These are phyloP conservation scores for Conger conger DNA, from an alignment of 2,113 vertebrate species.

Conservation along the genomic window DNA sequence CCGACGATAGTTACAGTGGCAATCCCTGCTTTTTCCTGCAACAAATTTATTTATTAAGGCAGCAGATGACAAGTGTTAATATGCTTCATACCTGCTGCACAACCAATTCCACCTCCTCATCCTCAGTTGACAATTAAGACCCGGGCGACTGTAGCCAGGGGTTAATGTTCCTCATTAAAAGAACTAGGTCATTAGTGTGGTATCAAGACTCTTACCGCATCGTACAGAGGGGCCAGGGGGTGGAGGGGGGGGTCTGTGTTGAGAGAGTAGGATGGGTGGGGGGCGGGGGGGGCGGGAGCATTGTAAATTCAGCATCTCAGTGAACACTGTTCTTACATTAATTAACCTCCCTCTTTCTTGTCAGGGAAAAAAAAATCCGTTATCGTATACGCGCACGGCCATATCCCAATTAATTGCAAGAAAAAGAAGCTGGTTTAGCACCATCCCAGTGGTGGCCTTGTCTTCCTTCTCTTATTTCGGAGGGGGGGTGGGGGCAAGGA, in stretches of 20 bases:
- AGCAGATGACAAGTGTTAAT: conserved; percentile 89
- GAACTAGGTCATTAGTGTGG: conserved; percentile 99
- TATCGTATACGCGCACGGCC: conserved; percentile 90
- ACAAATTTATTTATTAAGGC: conserved; percentile 89
- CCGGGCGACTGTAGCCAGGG: conserved; percentile 99
- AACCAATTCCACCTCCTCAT: conserved; percentile 87
- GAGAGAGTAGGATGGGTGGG: conserved; percentile 61
- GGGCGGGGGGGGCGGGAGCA: conserved; percentile 70
- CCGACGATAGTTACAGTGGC: conserved; percentile 46
- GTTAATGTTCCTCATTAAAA: conserved; percentile 99
- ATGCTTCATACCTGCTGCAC: conserved; percentile 91
- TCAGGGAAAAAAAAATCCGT: conserved; percentile 75
- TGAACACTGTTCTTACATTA: conserved; percentile 97
- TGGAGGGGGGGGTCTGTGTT: conserved; percentile 64
- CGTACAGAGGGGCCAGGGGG: conserved; percentile 75
- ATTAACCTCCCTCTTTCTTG: conserved; percentile 99
- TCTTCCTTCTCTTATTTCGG: conserved; percentile 87
- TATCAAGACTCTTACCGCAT: conserved; percentile 99
- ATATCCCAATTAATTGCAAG: conserved; percentile 94
- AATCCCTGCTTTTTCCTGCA: conserved; percentile 79
- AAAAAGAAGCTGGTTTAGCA: conserved; percentile 83
- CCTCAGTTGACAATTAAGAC: conserved; percentile 98
- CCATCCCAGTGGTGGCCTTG: conserved; percentile 82
- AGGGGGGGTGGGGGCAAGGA: conserved; percentile 53
- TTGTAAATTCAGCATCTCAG: conserved; percentile 92